A percentile compares a stretch with the other conserved stretches of the same genome.
These are phyloP conservation scores for mouse (Mus musculus) DNA, from an alignment of 2,113 vertebrate species.

Conservation along the genomic window GRCm39 chr4:73052001-73052500, in stretches of 20 bases:
- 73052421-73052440: neutral
- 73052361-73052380: neutral
- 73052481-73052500: neutral
- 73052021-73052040: neutral
- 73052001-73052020: neutral
- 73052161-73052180: neutral
- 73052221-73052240: neutral
- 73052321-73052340: neutral
- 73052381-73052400: neutral
- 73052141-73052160: neutral
- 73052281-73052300: neutral
- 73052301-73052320: neutral
- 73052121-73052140: neutral
- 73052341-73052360: neutral
- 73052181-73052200: neutral
- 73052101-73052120: neutral
- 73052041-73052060: neutral
- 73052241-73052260: neutral
- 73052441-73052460: neutral
- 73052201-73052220: neutral
- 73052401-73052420: neutral
- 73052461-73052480: neutral
- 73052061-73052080: neutral
- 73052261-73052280: neutral
- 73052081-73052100: neutral